Base-by-base conservation (phyloP, 35 echinoderm and acorn worm species). In the Antedon bifida region DNA sequence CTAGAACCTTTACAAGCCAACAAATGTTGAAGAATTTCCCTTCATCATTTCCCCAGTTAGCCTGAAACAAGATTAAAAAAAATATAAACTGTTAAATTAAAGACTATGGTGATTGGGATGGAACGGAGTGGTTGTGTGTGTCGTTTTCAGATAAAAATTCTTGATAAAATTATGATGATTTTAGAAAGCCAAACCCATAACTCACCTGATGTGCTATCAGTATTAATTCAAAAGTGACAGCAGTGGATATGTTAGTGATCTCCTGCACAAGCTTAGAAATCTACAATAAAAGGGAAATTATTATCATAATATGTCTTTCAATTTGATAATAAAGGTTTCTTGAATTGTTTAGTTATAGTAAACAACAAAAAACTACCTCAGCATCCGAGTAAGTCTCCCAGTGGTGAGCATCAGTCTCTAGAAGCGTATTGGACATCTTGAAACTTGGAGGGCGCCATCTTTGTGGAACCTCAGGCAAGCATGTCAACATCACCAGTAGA, bases 351-450 rank as follows among this genome's bases (percentile, higher is more conserved):
- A n/a, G n/a, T n/a, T n/a, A n/a, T n/a, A n/a, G n/a, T n/a, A n/a
- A n/a, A n/a, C n/a, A n/a, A n/a, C n/a, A n/a, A 14, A 42, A 14
- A 42, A 42, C 4, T 39, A 96, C 93, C 93, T 96, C 93, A 76
- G 89, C 90, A 96, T 96, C 93, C 19, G 78, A 87, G 82, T 86
- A 96, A n/a, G 90, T 97, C 74, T 97, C 73, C 94, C 94, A 97
- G 29, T 74, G 82, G 77, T 97, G 90, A 31, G 94, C 84, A 77
- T 97, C 87, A 23, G 90, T 92, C 46, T 92, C 87, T 16, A 97
- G 51, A 2, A 88, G 33, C 31, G 91, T 46, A 30, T 84, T 87
- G 36, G 88, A 83, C 16, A 89, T 90, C 75, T 89, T 91, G 42
- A 82, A 55, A 30, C 77, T 92, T 76, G 94, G 94, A 34, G 94